Evolutionary conservation across 2,797 vertebrate species (phyloP).

Genomic region (Acanthiza pusilla): DNA sequence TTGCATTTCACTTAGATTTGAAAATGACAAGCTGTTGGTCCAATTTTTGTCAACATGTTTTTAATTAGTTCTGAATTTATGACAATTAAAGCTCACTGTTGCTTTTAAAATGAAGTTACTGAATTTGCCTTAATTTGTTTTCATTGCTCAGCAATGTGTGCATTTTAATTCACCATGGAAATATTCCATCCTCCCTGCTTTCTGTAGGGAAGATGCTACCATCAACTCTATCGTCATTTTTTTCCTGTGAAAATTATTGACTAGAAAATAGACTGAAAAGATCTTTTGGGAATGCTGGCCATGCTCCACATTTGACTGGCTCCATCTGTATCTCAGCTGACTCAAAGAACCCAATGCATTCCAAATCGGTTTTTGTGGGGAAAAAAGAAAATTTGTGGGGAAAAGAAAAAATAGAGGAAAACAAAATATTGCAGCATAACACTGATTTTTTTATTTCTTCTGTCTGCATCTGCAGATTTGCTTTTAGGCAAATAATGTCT

Average conservation of each 20-base stretch:
- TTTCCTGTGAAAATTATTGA: neutral
- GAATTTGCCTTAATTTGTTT: constrained; percentile 45
- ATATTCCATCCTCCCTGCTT: neutral
- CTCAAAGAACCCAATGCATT: neutral
- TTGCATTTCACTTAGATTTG: constrained; percentile 30
- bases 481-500: neutral
- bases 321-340: constrained; percentile 28
- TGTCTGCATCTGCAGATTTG: neutral
- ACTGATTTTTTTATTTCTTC: neutral
- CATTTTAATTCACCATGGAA: constrained; percentile 36
- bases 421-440: neutral
- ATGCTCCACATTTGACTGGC: neutral
- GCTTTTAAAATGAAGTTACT: constrained; percentile 43
- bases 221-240: fast-evolving
- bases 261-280: constrained; percentile 26
- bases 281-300: neutral
- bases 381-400: fast-evolving
- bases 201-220: neutral
- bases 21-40: constrained; percentile 51
- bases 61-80: constrained; percentile 59
- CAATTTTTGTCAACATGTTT: constrained; percentile 62
- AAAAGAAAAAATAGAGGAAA: fast-evolving
- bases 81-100: constrained; percentile 53
- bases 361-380: neutral
- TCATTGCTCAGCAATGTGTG: constrained; percentile 24